phyloP scores from a whole-genome alignment of 2,797 vertebrate genomes.

The Botia kubotai region DNA sequence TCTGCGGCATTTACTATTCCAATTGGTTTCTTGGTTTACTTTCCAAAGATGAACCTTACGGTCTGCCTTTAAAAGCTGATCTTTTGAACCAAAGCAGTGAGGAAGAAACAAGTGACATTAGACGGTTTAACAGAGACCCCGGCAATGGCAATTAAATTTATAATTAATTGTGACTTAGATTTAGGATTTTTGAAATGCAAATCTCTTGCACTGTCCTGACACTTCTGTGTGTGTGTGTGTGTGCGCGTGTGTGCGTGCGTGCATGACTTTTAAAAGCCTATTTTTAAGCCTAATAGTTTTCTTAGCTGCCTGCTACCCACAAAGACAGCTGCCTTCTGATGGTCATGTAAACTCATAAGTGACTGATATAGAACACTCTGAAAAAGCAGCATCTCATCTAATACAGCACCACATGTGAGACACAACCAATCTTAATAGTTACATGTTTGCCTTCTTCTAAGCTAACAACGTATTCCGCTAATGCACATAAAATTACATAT shows the following conservation, averaged over 20 bases:
- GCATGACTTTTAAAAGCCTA: constrained; percentile 22
- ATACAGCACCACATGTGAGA: too few relatives aligned
- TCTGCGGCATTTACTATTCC: constrained; percentile 6
- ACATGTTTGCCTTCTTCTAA: too few relatives aligned
- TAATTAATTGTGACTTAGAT: constrained; percentile 43
- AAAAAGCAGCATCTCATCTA: background rate
- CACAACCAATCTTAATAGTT: too few relatives aligned
- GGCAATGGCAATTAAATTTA: constrained; percentile 34
- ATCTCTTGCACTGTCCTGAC: constrained; percentile 23
- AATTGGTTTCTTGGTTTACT: constrained; percentile 19
- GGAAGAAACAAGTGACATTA: background rate
- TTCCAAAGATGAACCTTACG: constrained; percentile 11
- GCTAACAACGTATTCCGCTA: too few relatives aligned
- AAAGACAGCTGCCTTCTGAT: background rate
- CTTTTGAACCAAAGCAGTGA: constrained; percentile 2
- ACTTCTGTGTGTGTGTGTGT: background rate
- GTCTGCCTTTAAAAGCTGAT: background rate
- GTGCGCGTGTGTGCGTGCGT: background rate
- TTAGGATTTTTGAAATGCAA: constrained; percentile 48
- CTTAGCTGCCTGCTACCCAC: background rate
- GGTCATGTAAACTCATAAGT: background rate
- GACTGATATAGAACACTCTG: background rate
- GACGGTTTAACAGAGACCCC: background rate
- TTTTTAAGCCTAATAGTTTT: background rate
- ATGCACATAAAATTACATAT: too few relatives aligned